Base-by-base conservation (phyloP, 2,113 vertebrate genomes). In the Ptychochromis oligacanthus region DNA sequence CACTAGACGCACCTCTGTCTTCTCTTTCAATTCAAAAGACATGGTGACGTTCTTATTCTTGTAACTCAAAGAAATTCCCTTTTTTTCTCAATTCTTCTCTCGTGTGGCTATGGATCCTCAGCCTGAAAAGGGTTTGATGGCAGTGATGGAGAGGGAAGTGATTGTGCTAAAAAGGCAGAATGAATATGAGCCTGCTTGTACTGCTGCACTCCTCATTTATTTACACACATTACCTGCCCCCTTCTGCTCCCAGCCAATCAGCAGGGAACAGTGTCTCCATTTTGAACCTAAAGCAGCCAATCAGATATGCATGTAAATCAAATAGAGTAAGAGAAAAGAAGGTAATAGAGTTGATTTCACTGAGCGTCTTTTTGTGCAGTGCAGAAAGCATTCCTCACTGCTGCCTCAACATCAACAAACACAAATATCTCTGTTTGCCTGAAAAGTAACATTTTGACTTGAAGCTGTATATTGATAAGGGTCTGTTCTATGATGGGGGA, bases 1-100 rank as follows among this genome's bases (percentile, higher is more conserved):
- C 77, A 97, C 97, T 91, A 98, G 55, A 0, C 96, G 95, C 81
- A 97, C 96, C 4, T 97, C 96, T 28, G 85, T 96, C 93, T 97
- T 98, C 86, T 97, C 96, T 82, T 97, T 97, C 84, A 86, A 94
- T 14, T 92, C 93, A 22, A 94, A 90, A 82, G 97, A 96, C 97
- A 97, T 97, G 88, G 28, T 80, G 7, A 49, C n/a, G 60, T 7
- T 24, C 14, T 65, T 36, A 15, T 38, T 18, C 24, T 24, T 5
- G 26, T 72, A n/a, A 72, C 55, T n/a, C 10, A 22, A 31, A 52
- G 24, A 70, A 70, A 31, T 70, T 20, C 15, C 64, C 22, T 28
- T 28, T 70, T 55, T 4, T 52, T 2, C 46, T 54, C 4, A 34
- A 0, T 31, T 54, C 62, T 40, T 11, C 59, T 67, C 2, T 55